phyloP scores from a whole-genome alignment of 2,888 invertebrate genomes.

The Philaethria dido region DNA sequence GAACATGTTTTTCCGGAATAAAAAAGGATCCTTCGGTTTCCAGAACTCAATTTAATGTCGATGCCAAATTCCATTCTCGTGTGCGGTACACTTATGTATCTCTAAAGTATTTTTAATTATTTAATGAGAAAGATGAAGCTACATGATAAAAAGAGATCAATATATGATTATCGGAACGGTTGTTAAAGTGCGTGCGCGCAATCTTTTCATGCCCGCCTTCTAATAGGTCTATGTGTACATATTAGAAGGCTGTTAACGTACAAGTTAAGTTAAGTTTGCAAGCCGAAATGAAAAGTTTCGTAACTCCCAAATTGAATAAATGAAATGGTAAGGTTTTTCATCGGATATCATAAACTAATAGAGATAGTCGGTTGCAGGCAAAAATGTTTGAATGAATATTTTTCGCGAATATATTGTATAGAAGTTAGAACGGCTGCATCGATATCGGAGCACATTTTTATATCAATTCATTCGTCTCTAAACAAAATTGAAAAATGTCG shows the following conservation, averaged over 20 bases:
- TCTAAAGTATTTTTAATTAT: neutral
- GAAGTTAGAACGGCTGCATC: neutral
- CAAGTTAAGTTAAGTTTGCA: too few species aligned
- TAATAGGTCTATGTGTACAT: neutral
- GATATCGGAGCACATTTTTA: neutral
- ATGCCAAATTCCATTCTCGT: neutral
- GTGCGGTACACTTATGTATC: neutral
- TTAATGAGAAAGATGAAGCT: neutral
- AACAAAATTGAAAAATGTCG: neutral
- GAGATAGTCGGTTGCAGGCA: neutral
- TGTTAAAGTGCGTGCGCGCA: too few species aligned
- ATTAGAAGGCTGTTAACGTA: neutral
- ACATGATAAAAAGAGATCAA: neutral
- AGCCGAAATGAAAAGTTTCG: too few species aligned
- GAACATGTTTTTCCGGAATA: neutral
- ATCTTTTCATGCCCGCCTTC: neutral
- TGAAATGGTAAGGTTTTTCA: too few species aligned
- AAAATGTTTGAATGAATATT: neutral
- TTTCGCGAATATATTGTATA: neutral
- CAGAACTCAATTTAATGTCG: constrained; percentile 7
- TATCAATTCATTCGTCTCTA: neutral
- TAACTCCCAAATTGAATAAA: too few species aligned
- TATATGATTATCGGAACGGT: too few species aligned
- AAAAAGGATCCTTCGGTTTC: neutral
- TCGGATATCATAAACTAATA: neutral